A percentile compares a stretch with the other conserved stretches of the same genome.
phyloP scores from a whole-genome alignment of 2,113 vertebrate genomes.

The Lynx canadensis region DNA sequence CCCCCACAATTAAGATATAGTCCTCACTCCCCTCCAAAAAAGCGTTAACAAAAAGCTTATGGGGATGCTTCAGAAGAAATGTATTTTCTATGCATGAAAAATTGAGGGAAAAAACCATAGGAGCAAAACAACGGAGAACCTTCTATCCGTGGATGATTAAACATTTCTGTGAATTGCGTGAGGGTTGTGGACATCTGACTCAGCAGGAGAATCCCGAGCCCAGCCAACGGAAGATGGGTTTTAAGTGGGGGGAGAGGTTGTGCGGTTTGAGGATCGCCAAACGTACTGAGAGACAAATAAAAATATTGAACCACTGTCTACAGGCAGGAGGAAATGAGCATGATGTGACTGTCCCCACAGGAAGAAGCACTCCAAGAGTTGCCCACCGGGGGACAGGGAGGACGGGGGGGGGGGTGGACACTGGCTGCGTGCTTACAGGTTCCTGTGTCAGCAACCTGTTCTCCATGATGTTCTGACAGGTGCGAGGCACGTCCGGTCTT shows the following conservation, averaged over 20 bases:
- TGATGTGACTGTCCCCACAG: rapidly evolving
- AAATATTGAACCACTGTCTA: neutral
- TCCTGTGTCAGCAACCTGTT: constrained; percentile 93
- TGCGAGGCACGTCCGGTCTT: constrained; percentile 87
- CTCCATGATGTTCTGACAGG: constrained; percentile 94
- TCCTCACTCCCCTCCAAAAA: neutral
- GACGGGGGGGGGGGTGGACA: rapidly evolving
- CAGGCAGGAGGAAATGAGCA: neutral
- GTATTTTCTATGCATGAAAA: neutral
- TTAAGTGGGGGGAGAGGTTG: neutral
- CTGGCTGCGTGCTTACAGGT: constrained; percentile 83
- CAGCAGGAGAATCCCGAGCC: neutral
- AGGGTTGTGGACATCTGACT: neutral
- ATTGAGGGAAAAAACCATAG: neutral
- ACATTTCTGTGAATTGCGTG: neutral
- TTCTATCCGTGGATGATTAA: neutral
- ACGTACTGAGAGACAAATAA: neutral
- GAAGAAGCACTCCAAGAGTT: rapidly evolving
- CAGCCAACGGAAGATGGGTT: neutral
- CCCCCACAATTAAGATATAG: neutral
- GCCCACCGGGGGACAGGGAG: rapidly evolving
- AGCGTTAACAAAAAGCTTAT: neutral
- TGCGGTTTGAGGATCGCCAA: neutral
- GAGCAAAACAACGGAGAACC: neutral
- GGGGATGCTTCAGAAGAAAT: neutral